These are phyloP conservation scores for Saxicola maurus DNA, from an alignment of 2,797 vertebrate genomes.

Conservation along the genomic window DNA sequence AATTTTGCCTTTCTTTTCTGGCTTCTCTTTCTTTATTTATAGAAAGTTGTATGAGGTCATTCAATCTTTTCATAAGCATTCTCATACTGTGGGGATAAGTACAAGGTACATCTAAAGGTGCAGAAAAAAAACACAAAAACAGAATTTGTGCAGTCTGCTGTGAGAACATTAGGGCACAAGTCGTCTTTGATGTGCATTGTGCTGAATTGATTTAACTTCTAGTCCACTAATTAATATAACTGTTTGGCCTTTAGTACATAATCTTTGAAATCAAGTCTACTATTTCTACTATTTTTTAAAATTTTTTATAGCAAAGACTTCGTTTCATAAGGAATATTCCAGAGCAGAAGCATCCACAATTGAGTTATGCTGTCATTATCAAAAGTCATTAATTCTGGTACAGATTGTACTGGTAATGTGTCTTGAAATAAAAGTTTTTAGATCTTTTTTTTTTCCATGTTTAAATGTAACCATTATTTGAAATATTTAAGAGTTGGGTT, in stretches of 20 bases:
- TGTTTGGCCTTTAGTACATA: not conserved
- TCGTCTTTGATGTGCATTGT: not conserved
- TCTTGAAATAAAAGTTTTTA: not conserved
- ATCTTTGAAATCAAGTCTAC: not conserved
- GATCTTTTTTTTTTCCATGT: not conserved
- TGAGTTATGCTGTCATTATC: not conserved
- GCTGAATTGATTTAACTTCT: not conserved
- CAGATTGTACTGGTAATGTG: not conserved
- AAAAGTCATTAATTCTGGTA: not conserved
- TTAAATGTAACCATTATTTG: not conserved
- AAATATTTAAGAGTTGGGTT: not conserved
- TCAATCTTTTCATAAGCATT: not conserved
- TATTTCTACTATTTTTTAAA: not conserved
- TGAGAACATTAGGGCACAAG: not conserved
- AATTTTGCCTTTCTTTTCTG: not conserved
- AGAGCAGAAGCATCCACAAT: not conserved
- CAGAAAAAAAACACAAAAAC: not conserved
- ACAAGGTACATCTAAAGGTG: not conserved
- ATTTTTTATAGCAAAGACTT: not conserved
- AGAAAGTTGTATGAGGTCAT: not conserved
- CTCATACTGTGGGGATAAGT: not conserved
- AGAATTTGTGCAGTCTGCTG: not conserved
- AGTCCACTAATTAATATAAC: not conserved
- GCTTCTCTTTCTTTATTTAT: not conserved
- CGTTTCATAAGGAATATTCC: not conserved